phyloP scores from a whole-genome alignment of 2,888 invertebrate genomes.

The Willowsia nigromaculata region DNA sequence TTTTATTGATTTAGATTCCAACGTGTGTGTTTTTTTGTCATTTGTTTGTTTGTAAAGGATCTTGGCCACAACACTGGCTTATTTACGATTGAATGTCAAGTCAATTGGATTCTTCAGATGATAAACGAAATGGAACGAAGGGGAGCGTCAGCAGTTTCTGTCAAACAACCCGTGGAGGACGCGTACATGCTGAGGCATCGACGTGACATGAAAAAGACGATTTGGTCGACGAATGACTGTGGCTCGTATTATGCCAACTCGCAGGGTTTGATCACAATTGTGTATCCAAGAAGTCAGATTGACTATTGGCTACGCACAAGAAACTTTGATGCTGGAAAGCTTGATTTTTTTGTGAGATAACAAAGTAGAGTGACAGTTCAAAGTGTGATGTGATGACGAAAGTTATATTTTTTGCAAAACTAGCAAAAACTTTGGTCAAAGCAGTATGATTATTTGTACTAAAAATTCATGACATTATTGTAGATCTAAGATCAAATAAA shows the following conservation, averaged over 20 bases:
- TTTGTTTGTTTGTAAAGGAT: conserved; percentile 42
- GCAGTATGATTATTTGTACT: too few species aligned
- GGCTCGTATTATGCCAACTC: conserved; percentile 68
- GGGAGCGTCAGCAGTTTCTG: conserved; percentile 37
- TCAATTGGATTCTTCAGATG: conserved; percentile 68
- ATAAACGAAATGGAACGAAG: conserved; percentile 66
- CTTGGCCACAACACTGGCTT: conserved; percentile 69
- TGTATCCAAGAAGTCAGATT: conserved; percentile 47
- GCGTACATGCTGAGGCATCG: conserved; percentile 39
- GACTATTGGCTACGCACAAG: conserved; percentile 56
- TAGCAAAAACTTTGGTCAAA: too few species aligned
- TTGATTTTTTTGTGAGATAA: conserved; percentile 54
- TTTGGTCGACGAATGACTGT: conserved; percentile 70
- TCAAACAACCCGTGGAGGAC: conserved; percentile 62
- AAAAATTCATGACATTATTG: too few species aligned
- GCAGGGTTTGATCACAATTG: conserved; percentile 36
- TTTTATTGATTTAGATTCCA: conserved; percentile 37
- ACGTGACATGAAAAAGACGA: conserved; percentile 58
- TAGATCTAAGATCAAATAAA: too few species aligned
- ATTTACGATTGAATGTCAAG: conserved; percentile 73
- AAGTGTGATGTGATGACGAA: too few species aligned
- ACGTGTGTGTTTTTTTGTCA: not conserved
- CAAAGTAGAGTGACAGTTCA: not conserved
- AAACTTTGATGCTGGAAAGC: conserved; percentile 6
- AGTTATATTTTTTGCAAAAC: too few species aligned